phyloP scores from a whole-genome alignment of 2,888 invertebrate genomes.

The Microplitis deprimator region DNA sequence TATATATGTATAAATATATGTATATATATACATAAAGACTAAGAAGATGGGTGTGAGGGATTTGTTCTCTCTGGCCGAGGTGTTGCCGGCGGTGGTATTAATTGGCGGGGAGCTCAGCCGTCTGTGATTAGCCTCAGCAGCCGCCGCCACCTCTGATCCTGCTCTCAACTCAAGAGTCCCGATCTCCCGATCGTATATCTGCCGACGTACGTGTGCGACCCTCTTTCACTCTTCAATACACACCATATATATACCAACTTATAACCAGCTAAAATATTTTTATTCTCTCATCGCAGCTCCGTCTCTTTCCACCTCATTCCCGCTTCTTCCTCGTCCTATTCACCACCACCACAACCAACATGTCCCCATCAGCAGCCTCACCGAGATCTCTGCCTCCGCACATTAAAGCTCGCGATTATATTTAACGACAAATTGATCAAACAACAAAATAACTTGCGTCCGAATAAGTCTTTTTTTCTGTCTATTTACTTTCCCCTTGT shows the following conservation, averaged over 20 bases:
- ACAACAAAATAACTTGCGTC: background rate
- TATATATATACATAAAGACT: slow-evolving; percentile 29
- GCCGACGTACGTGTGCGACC: slow-evolving; percentile 45
- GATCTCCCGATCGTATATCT: slow-evolving; percentile 55
- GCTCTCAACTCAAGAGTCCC: slow-evolving; percentile 38
- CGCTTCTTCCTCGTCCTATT: background rate
- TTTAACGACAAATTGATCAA: slow-evolving; percentile 25
- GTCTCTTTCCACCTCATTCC: slow-evolving; percentile 19
- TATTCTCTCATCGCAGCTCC: slow-evolving; percentile 4
- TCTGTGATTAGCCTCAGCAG: slow-evolving; percentile 57
- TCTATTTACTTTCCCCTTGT: too few relatives aligned
- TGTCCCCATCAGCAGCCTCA: background rate
- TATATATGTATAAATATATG: slow-evolving; percentile 27
- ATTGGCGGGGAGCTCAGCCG: slow-evolving; percentile 65
- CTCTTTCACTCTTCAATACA: slow-evolving; percentile 20
- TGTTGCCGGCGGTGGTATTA: slow-evolving; percentile 68
- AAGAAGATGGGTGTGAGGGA: slow-evolving; percentile 36
- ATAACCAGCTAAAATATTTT: slow-evolving; percentile 12
- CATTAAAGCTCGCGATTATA: background rate
- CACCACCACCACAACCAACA: background rate
- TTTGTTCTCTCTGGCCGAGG: slow-evolving; percentile 53
- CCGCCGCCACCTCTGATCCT: slow-evolving; percentile 56
- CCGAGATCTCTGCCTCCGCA: slow-evolving; percentile 1
- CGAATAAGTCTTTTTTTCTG: too few relatives aligned
- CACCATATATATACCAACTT: background rate